These are phyloP conservation scores for Temnothorax ravouxi DNA, from an alignment of 2,888 invertebrate genomes.

Conservation along the genomic window DNA sequence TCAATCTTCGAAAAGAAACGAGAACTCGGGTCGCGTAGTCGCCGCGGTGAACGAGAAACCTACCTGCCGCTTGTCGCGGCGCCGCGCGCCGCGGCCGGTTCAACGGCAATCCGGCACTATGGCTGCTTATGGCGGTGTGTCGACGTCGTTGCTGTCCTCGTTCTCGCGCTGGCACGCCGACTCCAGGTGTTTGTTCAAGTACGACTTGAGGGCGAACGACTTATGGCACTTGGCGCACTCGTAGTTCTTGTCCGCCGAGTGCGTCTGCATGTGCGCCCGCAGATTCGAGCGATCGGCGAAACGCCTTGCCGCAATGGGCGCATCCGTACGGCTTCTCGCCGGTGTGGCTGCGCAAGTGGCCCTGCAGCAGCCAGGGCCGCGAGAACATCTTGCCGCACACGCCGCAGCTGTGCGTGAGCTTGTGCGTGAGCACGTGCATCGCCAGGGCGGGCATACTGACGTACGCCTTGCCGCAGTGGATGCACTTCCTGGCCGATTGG, in stretches of 20 bases:
- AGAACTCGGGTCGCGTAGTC: not conserved
- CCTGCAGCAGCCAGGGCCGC: constrained; percentile 98
- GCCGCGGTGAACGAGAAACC: not conserved
- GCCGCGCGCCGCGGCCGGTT: too few relatives aligned
- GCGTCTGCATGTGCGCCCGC: constrained; percentile 98
- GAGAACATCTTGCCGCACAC: constrained; percentile 98
- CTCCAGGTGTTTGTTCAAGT: constrained; percentile 97
- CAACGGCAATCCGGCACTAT: too few relatives aligned
- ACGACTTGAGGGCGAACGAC: constrained; percentile 97
- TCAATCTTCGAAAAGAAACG: not conserved
- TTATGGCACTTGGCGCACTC: constrained; percentile 95
- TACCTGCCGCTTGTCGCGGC: not conserved
- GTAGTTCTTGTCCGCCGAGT: constrained; percentile 96
- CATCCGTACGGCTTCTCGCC: constrained; percentile 98
- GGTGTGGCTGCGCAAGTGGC: constrained; percentile 96
- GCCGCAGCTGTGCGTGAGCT: constrained; percentile 96
- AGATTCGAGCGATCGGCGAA: constrained; percentile 97
- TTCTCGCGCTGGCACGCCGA: constrained; percentile 93
- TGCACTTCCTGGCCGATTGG: constrained; percentile 97
- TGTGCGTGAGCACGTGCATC: constrained; percentile 97
- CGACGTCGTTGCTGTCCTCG: constrained; percentile 84
- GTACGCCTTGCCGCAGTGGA: constrained; percentile 98
- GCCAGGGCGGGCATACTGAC: constrained; percentile 99
- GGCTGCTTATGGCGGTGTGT: constrained; percentile 74
- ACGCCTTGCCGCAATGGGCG: constrained; percentile 97